Evolutionary conservation across 1,140 invertebrate genomes (phyloP).

Genomic region (Tetramorium alpestre): DNA sequence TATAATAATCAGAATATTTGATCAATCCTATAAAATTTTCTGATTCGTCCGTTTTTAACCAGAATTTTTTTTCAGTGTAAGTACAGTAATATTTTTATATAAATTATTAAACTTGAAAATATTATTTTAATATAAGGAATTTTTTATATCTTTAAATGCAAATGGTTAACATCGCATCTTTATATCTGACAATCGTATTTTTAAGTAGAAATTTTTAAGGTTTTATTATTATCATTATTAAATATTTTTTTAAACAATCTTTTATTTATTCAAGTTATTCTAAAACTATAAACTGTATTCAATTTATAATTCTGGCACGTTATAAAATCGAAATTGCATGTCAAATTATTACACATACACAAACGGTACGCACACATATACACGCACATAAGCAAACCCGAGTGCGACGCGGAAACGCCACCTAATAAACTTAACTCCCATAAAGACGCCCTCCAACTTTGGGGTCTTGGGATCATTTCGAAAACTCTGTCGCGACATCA

Average conservation of each 20-base stretch:
- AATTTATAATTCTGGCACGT: not conserved
- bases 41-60: too few species aligned
- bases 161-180: not conserved
- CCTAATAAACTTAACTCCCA: slow-evolving; percentile 78
- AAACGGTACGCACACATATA: too few species aligned
- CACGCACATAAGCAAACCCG: not conserved
- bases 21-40: too few species aligned
- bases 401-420: slow-evolving; percentile 64
- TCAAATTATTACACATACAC: too few species aligned
- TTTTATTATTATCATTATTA: not conserved
- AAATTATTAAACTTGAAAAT: not conserved
- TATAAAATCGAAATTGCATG: too few species aligned
- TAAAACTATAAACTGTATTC: not conserved
- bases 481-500: slow-evolving; percentile 67
- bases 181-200: not conserved
- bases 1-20: too few species aligned
- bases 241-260: not conserved
- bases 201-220: not conserved
- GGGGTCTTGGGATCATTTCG: slow-evolving; percentile 67
- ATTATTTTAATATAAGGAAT: not conserved
- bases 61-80: too few species aligned
- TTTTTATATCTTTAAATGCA: not conserved
- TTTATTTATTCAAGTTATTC: not conserved
- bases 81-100: not conserved
- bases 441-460: slow-evolving; percentile 64